Evolutionary conservation across 30 jellyfish, hydroid and myxozoan genomes (phyloP), one percentile per base, ranked within the genome.

Genomic region (Hydra vulgaris): DNA sequence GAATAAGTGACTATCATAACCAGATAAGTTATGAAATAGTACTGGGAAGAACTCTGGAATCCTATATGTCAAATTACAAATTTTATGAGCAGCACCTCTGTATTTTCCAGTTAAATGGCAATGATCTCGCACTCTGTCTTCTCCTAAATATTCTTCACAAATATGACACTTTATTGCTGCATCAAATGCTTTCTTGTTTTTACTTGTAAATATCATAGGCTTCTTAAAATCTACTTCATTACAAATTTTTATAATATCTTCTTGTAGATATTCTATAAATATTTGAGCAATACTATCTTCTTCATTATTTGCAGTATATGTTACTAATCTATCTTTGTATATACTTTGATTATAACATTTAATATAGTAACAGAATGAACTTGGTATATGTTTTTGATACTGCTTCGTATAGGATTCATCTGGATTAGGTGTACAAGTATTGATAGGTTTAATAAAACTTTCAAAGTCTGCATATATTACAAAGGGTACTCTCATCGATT

Each of bases 381-480:
- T n/a, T 68, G 75, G 75, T 3, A 16, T 68, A 68, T 68, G 75
- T 15, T 68, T 68, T 68, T 68, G 75, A 68, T 68, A 68, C 27
- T 68, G 75, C 16, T 68, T 68, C 4, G 75, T 68, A 68, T 68
- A 68, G 16, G 26, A n/a, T 23, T 7, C 16, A 68, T 68, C 8
- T 3, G 75, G 4, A 23, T 68, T 68, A n/a, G 75, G 75, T 7
- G 8, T 15, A 68, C 75, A 68, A 1, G 75, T 68, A 16, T 68
- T 23, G 27, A 68, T 68, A 68, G 84, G 75, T 68, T 66, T 66
- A 7, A 66, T 27, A 25, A 66, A 23, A 25, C 73, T 70, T 70
- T 80, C 87, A 70, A 80, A 80, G 85, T 66, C 87, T 7, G 87
- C 87, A 70, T 80, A 80, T 54, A 80, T 19, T 8, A 70, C 52